These are phyloP conservation scores for Drosophila littoralis DNA, from an alignment of 1,140 invertebrate species.

Conservation along the genomic window DNA sequence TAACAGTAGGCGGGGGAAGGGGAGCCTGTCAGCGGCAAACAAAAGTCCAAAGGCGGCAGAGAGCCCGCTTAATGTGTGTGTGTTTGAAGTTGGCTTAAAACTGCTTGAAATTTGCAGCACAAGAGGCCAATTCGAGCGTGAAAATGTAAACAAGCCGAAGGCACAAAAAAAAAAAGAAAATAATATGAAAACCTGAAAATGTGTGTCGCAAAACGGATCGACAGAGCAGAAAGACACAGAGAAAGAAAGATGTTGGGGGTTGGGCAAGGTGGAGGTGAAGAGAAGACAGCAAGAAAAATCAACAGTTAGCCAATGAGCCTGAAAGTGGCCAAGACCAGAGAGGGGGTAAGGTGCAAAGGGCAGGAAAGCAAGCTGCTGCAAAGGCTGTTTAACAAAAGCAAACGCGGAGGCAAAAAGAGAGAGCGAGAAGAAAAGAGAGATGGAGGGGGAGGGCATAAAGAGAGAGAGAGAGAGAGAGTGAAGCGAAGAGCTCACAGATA, in stretches of 20 bases:
- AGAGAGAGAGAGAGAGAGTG: background rate
- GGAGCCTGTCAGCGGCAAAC: too few relatives aligned
- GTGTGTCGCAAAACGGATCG: slow-evolving; percentile 67
- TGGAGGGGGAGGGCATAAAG: background rate
- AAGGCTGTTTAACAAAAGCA: slow-evolving; percentile 17
- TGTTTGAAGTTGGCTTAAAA: slow-evolving; percentile 73
- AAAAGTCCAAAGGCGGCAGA: slow-evolving; percentile 55
- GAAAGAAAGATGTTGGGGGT: slow-evolving; percentile 6
- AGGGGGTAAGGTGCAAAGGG: slow-evolving; percentile 3
- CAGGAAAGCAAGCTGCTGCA: slow-evolving; percentile 41
- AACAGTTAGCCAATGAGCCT: slow-evolving; percentile 82
- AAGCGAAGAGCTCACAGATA: background rate
- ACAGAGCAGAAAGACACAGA: slow-evolving; percentile 3
- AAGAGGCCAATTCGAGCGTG: slow-evolving; percentile 77
- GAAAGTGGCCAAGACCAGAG: slow-evolving; percentile 52
- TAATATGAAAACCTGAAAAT: slow-evolving; percentile 49
- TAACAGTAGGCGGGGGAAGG: too few relatives aligned
- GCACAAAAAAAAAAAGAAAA: slow-evolving; percentile 24
- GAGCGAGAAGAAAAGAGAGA: background rate
- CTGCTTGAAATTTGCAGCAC: slow-evolving; percentile 75
- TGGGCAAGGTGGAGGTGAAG: slow-evolving; percentile 2
- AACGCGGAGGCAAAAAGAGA: slow-evolving; percentile 2
- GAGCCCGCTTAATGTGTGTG: slow-evolving; percentile 74
- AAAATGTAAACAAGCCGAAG: slow-evolving; percentile 76
- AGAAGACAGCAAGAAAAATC: slow-evolving; percentile 66